Conservation (phyloP, 1,140 invertebrate genomes). For the Sycobia sp. region DNA sequence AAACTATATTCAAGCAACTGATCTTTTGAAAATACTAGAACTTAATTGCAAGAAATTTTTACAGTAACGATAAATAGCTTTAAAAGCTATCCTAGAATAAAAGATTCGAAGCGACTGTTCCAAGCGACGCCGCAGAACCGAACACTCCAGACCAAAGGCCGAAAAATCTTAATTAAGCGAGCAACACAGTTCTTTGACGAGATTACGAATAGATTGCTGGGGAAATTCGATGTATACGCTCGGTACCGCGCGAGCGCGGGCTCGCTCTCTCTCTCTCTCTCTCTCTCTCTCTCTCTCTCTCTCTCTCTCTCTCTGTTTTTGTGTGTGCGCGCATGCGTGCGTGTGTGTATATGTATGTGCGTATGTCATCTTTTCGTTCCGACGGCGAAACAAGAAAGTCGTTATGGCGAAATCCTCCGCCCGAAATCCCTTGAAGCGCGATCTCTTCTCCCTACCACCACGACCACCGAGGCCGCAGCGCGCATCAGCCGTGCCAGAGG, state of each 20-base stretch:
- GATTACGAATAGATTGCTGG: conserved; percentile 16
- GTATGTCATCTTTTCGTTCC: neutral
- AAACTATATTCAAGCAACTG: too few relatives aligned
- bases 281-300: too few relatives aligned
- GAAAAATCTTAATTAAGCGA: conserved; percentile 18
- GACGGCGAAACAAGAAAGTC: conserved; percentile 19
- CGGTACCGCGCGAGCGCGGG: too few relatives aligned
- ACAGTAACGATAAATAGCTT: too few relatives aligned
- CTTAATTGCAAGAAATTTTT: too few relatives aligned
- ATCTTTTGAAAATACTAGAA: too few relatives aligned
- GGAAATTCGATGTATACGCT: conserved; percentile 8
- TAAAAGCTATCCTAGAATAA: too few relatives aligned
- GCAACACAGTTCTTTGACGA: conserved; percentile 1
- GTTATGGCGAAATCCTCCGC: conserved; percentile 20
- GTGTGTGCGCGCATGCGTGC: too few relatives aligned
- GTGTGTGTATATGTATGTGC: neutral
- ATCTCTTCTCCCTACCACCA: neutral
- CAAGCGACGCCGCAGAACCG: too few relatives aligned
- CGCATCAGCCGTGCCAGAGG: neutral
- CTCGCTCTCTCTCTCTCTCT: too few relatives aligned
- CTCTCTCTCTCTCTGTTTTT: too few relatives aligned
- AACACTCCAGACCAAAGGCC: neutral
- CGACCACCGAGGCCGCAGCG: neutral
- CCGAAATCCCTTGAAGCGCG: conserved; percentile 4
- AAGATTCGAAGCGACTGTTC: too few relatives aligned